Conservation (phyloP, 2,888 invertebrate genomes). For the Diarsia mendica region DNA sequence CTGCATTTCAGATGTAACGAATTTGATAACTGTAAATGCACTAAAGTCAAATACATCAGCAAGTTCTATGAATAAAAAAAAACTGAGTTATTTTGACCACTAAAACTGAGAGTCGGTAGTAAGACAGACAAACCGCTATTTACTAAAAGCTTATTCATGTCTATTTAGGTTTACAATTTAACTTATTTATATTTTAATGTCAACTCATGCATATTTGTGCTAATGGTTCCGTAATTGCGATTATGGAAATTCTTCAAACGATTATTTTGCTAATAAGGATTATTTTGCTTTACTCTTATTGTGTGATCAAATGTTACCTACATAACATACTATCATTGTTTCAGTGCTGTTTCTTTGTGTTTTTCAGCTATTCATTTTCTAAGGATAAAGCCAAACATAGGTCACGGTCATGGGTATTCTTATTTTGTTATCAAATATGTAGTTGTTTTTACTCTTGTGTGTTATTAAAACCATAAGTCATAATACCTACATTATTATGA, state of each 20-base stretch:
- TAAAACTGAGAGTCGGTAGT: conserved; percentile 1
- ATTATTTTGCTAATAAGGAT: conserved; percentile 4
- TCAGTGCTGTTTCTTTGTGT: background rate
- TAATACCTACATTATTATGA: too few species aligned
- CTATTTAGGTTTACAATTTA: background rate
- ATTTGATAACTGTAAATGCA: background rate
- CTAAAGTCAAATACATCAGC: background rate
- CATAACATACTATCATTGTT: background rate
- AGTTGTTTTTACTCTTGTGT: background rate
- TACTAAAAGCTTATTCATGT: background rate
- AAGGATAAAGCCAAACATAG: background rate
- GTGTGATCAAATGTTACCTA: background rate
- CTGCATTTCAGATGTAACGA: background rate
- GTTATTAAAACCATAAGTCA: background rate
- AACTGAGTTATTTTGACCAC: background rate
- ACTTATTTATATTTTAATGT: background rate
- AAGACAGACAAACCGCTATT: background rate
- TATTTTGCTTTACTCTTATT: background rate
- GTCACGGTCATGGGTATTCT: background rate
- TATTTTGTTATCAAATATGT: background rate
- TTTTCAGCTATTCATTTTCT: background rate
- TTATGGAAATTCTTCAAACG: background rate
- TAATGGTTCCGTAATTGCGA: background rate
- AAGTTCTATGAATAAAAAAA: background rate
- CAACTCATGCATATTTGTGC: background rate